Evolutionary conservation across 2,113 vertebrate genomes (phyloP), one percentile per base, ranked within the genome.

Genomic region (Chaetops frenatus): DNA sequence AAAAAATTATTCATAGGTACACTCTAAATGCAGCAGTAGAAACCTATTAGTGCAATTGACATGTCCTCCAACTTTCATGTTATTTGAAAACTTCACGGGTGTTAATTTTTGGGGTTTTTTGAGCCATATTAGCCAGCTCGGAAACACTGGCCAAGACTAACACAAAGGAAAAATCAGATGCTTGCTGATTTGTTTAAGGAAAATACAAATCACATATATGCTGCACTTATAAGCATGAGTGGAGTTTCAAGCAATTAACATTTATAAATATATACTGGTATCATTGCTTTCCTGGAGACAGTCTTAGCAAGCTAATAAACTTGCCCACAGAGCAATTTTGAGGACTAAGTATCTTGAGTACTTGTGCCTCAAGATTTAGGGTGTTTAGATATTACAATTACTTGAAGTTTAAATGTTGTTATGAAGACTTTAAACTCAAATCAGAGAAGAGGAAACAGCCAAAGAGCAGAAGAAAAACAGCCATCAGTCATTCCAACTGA

Each of bases 401-500:
- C 40, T 89, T 93, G 44, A 64, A 88, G 45, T 73, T 69, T 92
- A 56, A 94, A 95, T 88, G 58, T 66, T 94, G 29, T 64, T 91
- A 79, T 81, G 61, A 78, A 83, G 94, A 72, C 95, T 95, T 93
- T 88, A 93, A 96, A 95, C 60, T 83, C 27, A 78, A 96, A 65
- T 79, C 29, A 9, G 71, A 89, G 36, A 64, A 76, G 35, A 93
- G 88, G 87, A 94, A 92, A 64, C 44, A 94, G 70, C 28, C 86
- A 95, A 96, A 89, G 29, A 84, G 58, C 58, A 94, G 74, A 86
- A 94, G 64, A 89, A 88, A 96, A 97, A 97, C 95, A 96, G 25
- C n/a, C 90, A 95, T 86, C 81, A 73, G 69, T 94, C 79, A 87
- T 76, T 96, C 78, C 70, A 87, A 20, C 62, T 85, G 92, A 95